These are phyloP conservation scores for Muscina levida DNA, from an alignment of 2,888 invertebrate genomes.

Conservation along the genomic window DNA sequence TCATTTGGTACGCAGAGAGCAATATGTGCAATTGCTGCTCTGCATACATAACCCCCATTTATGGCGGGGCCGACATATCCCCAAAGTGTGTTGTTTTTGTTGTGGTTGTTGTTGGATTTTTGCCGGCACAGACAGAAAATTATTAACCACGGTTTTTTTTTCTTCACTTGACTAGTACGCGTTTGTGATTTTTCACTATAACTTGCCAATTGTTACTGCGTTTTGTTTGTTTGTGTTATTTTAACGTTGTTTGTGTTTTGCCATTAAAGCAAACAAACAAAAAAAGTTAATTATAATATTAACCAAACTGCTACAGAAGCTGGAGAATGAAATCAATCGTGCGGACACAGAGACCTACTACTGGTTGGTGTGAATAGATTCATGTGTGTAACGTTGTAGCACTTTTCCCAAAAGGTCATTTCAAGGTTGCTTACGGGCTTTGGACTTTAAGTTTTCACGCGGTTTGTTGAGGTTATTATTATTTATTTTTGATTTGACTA, in stretches of 20 bases:
- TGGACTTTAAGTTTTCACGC: neutral
- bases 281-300: conserved; percentile 41
- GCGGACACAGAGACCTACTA: too few species aligned
- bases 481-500: conserved; percentile 20
- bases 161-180: neutral
- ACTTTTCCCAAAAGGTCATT: conserved; percentile 59
- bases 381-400: conserved; percentile 32
- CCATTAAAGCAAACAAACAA: conserved; percentile 15
- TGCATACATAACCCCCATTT: conserved; percentile 26
- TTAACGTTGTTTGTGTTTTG: neutral
- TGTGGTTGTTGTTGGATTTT: conserved; percentile 32
- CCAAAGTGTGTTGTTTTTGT: conserved; percentile 15
- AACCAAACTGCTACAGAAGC: conserved; percentile 25
- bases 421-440: conserved; percentile 45
- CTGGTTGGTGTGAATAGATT: too few species aligned
- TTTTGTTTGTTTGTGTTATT: neutral
- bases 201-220: conserved; percentile 35
- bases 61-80: conserved; percentile 6
- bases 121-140: conserved; percentile 51
- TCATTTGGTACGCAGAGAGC: neutral
- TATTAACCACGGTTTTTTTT: conserved; percentile 18
- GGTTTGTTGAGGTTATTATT: conserved; percentile 26
- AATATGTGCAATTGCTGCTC: neutral
- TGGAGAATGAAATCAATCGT: neutral
- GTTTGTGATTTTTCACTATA: conserved; percentile 38